Evolutionary conservation across 2,888 invertebrate species (phyloP).

Genomic region (Heliconius ismenius): DNA sequence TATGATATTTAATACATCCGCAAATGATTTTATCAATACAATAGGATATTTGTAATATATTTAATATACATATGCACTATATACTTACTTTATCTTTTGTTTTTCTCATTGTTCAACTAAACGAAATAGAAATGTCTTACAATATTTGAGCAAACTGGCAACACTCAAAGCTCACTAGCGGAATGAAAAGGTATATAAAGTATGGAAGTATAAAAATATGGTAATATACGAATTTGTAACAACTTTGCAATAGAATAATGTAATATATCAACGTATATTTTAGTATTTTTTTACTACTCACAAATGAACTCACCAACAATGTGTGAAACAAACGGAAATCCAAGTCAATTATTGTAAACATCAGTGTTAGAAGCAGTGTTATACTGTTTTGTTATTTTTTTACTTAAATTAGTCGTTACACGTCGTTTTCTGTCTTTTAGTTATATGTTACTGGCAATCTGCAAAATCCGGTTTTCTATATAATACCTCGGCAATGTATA

Average conservation of each 20-base stretch:
- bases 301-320: constrained; percentile 40
- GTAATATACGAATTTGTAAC: not conserved
- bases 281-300: constrained; percentile 32
- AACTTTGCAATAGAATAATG: not conserved
- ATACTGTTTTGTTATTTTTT: constrained; percentile 43
- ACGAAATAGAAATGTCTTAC: no score
- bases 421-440: not conserved
- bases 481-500: no score
- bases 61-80: no score
- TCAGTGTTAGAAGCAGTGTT: constrained; percentile 42
- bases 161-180: not conserved
- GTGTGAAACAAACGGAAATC: constrained; percentile 43
- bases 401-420: constrained; percentile 3
- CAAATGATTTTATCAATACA: not conserved
- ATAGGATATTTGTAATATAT: not conserved
- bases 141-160: no score
- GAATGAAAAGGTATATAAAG: not conserved
- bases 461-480: no score
- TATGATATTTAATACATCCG: not conserved
- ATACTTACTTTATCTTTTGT: no score
- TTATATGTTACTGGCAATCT: not conserved
- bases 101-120: no score
- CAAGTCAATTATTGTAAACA: constrained; percentile 41
- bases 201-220: not conserved
- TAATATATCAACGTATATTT: constrained; percentile 31